A percentile compares a stretch with the other conserved stretches of the same genome.
These are phyloP conservation scores for Menura novaehollandiae DNA, from an alignment of 2,113 vertebrate species.

Conservation along the genomic window DNA sequence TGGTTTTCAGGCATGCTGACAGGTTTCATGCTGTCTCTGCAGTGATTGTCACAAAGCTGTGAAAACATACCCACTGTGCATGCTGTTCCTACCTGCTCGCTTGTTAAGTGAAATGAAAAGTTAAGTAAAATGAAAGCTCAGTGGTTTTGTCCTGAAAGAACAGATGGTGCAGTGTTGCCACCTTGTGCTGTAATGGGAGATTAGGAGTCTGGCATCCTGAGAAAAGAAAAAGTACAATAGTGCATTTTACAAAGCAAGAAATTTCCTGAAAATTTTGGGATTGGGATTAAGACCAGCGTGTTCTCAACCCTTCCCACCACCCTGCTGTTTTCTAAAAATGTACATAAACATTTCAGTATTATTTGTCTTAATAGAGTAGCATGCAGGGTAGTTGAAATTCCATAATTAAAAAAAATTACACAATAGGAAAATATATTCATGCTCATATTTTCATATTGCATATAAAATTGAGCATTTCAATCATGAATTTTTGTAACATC, in stretches of 20 bases:
- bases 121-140: neutral
- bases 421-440: neutral
- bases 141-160: neutral
- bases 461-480: neutral
- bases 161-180: slow-evolving; percentile 39
- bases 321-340: neutral
- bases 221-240: neutral
- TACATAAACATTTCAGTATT: neutral
- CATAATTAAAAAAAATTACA: neutral
- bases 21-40: neutral
- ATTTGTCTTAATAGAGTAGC: neutral
- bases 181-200: slow-evolving; percentile 49
- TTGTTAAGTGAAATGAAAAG: neutral
- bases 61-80: neutral
- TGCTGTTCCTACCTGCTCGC: neutral
- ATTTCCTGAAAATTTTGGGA: neutral
- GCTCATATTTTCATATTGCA: neutral
- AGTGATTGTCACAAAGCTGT: neutral
- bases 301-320: neutral
- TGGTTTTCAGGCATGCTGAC: neutral
- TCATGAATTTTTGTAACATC: neutral
- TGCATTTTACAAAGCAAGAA: neutral
- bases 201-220: neutral
- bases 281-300: neutral
- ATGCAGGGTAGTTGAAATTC: neutral